Conservation (phyloP, 2,113 vertebrate genomes). For the Notarius quadriscutis region DNA sequence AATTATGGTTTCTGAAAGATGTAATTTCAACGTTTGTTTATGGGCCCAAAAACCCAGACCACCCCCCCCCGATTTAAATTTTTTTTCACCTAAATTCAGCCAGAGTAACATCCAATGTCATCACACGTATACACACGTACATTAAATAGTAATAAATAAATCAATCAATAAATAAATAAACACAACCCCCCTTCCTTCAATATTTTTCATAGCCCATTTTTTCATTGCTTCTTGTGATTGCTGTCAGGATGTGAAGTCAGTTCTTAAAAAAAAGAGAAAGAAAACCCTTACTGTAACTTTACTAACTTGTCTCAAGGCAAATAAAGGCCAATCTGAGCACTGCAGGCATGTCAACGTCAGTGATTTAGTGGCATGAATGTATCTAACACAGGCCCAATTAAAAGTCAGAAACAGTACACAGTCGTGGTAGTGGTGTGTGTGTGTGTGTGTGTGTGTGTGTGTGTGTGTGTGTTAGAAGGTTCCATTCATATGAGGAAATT, state of each 20-base stretch:
- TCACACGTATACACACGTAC: too few relatives aligned
- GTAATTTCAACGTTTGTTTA: too few relatives aligned
- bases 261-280: background rate
- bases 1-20: too few relatives aligned
- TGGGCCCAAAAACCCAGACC: too few relatives aligned
- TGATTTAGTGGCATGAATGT: background rate
- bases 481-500: conserved; percentile 2
- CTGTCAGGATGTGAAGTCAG: background rate
- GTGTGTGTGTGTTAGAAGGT: background rate
- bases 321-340: background rate
- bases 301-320: background rate
- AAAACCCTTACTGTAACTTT: background rate
- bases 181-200: background rate
- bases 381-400: background rate
- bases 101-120: too few relatives aligned
- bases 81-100: too few relatives aligned
- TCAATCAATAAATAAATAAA: too few relatives aligned
- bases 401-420: background rate
- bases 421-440: background rate
- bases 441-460: background rate
- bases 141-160: too few relatives aligned
- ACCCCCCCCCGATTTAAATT: too few relatives aligned
- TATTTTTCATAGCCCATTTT: background rate
- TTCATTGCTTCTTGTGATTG: background rate
- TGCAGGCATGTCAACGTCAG: background rate